These are phyloP conservation scores for Zaprionus inermis DNA, from an alignment of 1,140 invertebrate genomes.

Conservation along the genomic window DNA sequence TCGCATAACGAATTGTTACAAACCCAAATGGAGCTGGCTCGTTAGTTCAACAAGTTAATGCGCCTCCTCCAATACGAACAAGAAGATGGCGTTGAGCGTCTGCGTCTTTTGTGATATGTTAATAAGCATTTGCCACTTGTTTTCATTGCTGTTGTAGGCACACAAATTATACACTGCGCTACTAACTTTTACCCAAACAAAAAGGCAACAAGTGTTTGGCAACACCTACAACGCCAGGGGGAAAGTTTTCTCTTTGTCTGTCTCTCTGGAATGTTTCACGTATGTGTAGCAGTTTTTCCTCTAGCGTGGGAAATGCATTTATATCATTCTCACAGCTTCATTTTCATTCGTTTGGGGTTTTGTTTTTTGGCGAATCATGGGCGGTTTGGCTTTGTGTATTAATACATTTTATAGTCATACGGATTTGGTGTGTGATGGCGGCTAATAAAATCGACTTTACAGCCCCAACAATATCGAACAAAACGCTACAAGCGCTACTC, in stretches of 20 bases:
- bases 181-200: neutral
- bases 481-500: slow-evolving; percentile 28
- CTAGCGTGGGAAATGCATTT: slow-evolving; percentile 61
- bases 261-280: slow-evolving; percentile 28
- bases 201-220: slow-evolving; percentile 71
- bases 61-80: slow-evolving; percentile 31
- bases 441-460: slow-evolving; percentile 43
- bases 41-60: slow-evolving; percentile 82
- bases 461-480: slow-evolving; percentile 14
- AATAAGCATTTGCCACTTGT: slow-evolving; percentile 80
- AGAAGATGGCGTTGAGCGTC: slow-evolving; percentile 4
- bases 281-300: slow-evolving; percentile 42
- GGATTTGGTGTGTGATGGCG: slow-evolving; percentile 28
- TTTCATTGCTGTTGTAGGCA: slow-evolving; percentile 20
- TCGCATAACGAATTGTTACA: slow-evolving; percentile 79
- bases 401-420: slow-evolving; percentile 31
- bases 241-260: slow-evolving; percentile 29
- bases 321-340: slow-evolving; percentile 4
- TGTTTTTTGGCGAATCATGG: slow-evolving; percentile 27
- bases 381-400: slow-evolving; percentile 31
- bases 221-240: slow-evolving; percentile 71
- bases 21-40: slow-evolving; percentile 76
- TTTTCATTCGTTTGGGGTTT: slow-evolving; percentile 1
- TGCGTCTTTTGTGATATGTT: slow-evolving; percentile 72
- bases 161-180: neutral